Evolutionary conservation across 2,797 vertebrate genomes (phyloP).

Genomic region (Balearica regulorum): DNA sequence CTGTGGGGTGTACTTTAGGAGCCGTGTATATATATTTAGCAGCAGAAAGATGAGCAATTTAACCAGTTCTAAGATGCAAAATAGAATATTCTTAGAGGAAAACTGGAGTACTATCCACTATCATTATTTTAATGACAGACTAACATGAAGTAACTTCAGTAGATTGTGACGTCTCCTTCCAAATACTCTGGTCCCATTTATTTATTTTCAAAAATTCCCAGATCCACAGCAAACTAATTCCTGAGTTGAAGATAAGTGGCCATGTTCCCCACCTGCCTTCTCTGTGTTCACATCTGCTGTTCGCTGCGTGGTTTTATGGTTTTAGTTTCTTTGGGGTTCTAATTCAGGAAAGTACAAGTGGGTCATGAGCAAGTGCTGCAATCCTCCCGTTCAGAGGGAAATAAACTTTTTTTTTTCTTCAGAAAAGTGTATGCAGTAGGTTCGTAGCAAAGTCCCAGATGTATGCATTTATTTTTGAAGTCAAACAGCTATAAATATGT

Average conservation of each 20-base stretch:
- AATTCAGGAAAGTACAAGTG: not conserved
- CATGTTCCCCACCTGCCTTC: not conserved
- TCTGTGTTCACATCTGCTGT: not conserved
- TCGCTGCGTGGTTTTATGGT: fast-evolving
- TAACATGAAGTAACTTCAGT: not conserved
- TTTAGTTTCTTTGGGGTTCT: not conserved
- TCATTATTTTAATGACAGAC: not conserved
- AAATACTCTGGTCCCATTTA: not conserved
- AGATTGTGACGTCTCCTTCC: not conserved
- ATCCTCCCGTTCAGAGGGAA: not conserved
- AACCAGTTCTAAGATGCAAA: not conserved
- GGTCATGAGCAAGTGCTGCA: not conserved
- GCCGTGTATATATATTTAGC: not conserved
- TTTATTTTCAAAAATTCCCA: not conserved
- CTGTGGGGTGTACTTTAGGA: not conserved
- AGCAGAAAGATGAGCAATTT: not conserved
- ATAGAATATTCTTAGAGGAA: not conserved
- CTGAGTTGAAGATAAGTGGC: not conserved
- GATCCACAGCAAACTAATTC: not conserved
- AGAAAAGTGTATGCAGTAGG: not conserved
- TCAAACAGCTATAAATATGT: not conserved
- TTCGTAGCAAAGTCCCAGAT: not conserved
- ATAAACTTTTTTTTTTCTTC: not conserved
- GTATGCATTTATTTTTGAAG: not conserved
- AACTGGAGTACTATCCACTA: not conserved